phyloP scores from a whole-genome alignment of 2,113 vertebrate species.

The Callipepla squamata region DNA sequence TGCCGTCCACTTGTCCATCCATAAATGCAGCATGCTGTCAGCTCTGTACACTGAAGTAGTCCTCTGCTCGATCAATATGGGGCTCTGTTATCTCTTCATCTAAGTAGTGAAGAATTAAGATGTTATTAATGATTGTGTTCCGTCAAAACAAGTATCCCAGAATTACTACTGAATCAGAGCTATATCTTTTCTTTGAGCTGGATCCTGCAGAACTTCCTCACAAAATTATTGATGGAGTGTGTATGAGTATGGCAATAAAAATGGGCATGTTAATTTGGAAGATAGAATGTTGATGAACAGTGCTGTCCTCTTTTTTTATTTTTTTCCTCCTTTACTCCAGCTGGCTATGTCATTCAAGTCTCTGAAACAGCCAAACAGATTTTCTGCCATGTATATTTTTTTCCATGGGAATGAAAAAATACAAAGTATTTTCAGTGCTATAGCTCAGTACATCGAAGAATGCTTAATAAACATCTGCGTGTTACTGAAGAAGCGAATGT shows the following conservation, averaged over 20 bases:
- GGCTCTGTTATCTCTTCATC: not conserved
- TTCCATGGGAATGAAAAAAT: not conserved
- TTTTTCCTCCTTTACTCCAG: not conserved
- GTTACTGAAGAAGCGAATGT: not conserved
- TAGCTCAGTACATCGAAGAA: not conserved
- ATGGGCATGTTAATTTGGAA: not conserved
- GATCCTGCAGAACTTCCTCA: not conserved
- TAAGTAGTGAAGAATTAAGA: not conserved
- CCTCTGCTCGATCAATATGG: not conserved
- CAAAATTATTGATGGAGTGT: not conserved
- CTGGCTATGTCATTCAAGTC: not conserved
- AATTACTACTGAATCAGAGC: not conserved
- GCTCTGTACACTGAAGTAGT: not conserved
- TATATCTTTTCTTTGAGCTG: not conserved
- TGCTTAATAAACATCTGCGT: not conserved
- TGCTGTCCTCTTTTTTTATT: not conserved
- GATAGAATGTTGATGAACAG: not conserved
- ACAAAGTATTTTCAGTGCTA: not conserved
- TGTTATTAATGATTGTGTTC: not conserved
- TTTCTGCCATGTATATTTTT: not conserved
- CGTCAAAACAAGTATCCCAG: not conserved
- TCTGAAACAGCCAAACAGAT: not conserved
- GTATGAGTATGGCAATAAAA: fast-evolving
- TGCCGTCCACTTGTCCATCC: not conserved
- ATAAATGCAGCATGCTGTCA: not conserved